Evolutionary conservation across 2,888 invertebrate genomes (phyloP).

Genomic region (Cephus pulcher): DNA sequence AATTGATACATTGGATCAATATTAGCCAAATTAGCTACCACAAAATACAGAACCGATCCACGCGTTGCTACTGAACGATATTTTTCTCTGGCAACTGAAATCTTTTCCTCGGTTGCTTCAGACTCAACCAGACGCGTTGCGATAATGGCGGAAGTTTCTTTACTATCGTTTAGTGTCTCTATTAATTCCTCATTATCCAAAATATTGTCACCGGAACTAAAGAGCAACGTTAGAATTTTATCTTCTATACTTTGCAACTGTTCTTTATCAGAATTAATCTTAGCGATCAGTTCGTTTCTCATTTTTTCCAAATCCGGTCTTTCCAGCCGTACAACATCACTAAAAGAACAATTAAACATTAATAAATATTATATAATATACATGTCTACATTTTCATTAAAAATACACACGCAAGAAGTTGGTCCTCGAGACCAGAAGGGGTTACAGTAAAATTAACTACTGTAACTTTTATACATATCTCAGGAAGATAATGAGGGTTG

Average conservation of each 20-base stretch:
- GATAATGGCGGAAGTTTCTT: slow-evolving; percentile 92
- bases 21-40: slow-evolving; percentile 87
- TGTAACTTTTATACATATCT: slow-evolving; percentile 92
- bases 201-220: slow-evolving; percentile 88
- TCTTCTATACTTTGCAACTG: slow-evolving; percentile 89
- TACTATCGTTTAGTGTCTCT: slow-evolving; percentile 89
- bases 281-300: slow-evolving; percentile 84
- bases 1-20: slow-evolving; percentile 98
- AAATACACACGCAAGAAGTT: slow-evolving; percentile 83
- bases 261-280: slow-evolving; percentile 87
- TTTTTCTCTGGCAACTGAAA: slow-evolving; percentile 86
- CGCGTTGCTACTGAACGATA: slow-evolving; percentile 88
- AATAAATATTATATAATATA: neutral
- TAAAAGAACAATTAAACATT: slow-evolving; percentile 47
- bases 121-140: slow-evolving; percentile 88
- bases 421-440: slow-evolving; percentile 89
- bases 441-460: slow-evolving; percentile 95
- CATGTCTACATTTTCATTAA: neutral
- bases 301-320: slow-evolving; percentile 87
- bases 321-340: slow-evolving; percentile 91
- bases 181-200: slow-evolving; percentile 94
- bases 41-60: slow-evolving; percentile 91
- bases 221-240: slow-evolving; percentile 86
- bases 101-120: slow-evolving; percentile 87
- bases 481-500: slow-evolving; percentile 94